Evolutionary conservation across 2,113 vertebrate genomes (phyloP), one percentile per base, ranked within the genome.

Genomic region (Anarrhichthys ocellatus): DNA sequence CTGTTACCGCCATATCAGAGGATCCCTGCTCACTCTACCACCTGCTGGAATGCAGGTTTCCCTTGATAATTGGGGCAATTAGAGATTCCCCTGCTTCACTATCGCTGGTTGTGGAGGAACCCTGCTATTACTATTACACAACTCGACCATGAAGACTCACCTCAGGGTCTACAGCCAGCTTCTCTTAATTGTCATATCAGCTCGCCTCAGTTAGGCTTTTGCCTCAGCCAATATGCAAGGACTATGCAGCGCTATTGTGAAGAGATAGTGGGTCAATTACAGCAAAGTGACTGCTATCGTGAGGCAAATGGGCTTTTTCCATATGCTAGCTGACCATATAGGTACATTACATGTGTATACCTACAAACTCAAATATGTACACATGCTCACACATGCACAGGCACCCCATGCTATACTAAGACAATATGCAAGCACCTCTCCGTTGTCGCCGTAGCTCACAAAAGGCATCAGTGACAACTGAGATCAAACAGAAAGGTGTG

Each of bases 151-250:
- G 84, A 88, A 84, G 71, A 76, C 73, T 85, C 83, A 90, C 89
- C 88, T 81, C 85, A 74, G 92, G 91, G 87, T 89, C 91, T 84
- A 17, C 58, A 59, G 54, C 9, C 40, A 20, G 78, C 82, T 92
- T 80, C 90, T 92, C 90, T 87, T 91, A 90, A 92, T 92, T 83
- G 85, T 94, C 88, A 88, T 92, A 94, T 94, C 91, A 87, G 83
- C 79, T 92, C 73, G 78, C 84, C 71, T 86, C 78, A 79, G 75
- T 92, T 89, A 87, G 72, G 54, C 67, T 72, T 81, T 63, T 77
- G 74, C 68, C 73, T 81, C 82, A 82, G 89, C 83, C 32, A 61
- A 79, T 80, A 17, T 63, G 65, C 66, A 52, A 88, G 50, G 29
- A 56, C 79, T 9, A 17, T 71, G 74, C 87, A 89, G 86, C 62